A percentile compares a stretch with the other conserved stretches of the same genome.
Conservation (phyloP, 2,113 vertebrate genomes). For the Centrocercus urophasianus region DNA sequence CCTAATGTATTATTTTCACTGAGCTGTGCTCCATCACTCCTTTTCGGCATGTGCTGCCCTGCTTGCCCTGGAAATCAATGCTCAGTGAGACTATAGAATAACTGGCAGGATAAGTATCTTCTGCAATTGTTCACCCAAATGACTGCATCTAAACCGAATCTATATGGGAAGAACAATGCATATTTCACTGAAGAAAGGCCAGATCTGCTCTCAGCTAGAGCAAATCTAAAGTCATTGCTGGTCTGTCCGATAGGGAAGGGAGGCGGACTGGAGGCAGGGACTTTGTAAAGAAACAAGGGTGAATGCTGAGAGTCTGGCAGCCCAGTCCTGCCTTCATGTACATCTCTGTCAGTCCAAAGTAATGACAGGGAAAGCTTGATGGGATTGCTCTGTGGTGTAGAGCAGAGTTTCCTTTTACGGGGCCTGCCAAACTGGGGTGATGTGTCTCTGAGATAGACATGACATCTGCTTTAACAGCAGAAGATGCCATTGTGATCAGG, state of each 20-base stretch:
- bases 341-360: background rate
- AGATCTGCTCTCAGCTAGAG: background rate
- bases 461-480: background rate
- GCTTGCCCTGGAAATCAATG: conserved; percentile 52
- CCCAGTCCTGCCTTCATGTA: background rate
- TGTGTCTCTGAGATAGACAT: background rate
- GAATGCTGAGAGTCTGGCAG: background rate
- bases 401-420: background rate
- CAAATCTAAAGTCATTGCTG: background rate
- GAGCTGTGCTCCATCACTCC: conserved; percentile 11
- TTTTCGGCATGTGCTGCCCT: background rate
- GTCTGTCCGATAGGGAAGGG: background rate
- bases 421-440: background rate
- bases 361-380: background rate
- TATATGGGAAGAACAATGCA: background rate
- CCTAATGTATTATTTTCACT: conserved; percentile 32
- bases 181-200: background rate
- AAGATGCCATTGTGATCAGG: background rate
- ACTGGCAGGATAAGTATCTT: background rate
- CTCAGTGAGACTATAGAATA: conserved; percentile 46
- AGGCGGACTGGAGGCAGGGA: background rate
- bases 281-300: background rate
- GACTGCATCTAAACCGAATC: background rate
- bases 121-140: background rate
- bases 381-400: background rate